A percentile compares a stretch with the other conserved stretches of the same genome.
Conservation (phyloP, 2,888 invertebrate genomes). For the Baronia brevicornis region DNA sequence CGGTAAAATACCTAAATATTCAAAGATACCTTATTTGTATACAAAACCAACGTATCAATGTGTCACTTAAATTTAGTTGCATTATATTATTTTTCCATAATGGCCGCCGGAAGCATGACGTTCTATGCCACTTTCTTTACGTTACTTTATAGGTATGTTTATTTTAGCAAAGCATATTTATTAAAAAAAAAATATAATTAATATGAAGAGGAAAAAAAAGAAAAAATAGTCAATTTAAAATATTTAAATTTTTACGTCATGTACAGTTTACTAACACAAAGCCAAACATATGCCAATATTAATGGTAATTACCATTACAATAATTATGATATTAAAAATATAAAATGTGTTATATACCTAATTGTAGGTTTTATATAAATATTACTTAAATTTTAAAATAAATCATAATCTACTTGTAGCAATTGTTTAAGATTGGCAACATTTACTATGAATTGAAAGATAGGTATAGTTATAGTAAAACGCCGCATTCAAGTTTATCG, state of each 20-base stretch:
- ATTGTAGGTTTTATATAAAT: too few species aligned
- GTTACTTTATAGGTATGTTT: constrained; percentile 12
- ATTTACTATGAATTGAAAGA: too few species aligned
- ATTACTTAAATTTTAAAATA: too few species aligned
- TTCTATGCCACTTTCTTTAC: constrained; percentile 34
- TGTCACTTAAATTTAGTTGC: constrained; percentile 39
- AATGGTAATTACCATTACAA: neutral
- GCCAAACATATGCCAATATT: neutral
- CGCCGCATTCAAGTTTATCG: too few species aligned
- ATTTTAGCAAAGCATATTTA: constrained; percentile 1
- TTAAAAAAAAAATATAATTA: neutral
- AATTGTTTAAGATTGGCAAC: too few species aligned
- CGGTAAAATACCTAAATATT: constrained; percentile 22
- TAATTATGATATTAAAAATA: too few species aligned
- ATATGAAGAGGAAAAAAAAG: too few species aligned
- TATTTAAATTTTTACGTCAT: neutral
- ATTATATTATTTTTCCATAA: constrained; percentile 44
- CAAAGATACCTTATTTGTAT: constrained; percentile 23
- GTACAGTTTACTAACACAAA: neutral
- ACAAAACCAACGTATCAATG: constrained; percentile 25
- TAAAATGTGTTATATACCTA: too few species aligned
- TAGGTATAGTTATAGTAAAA: too few species aligned
- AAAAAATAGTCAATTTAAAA: too few species aligned
- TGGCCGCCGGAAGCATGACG: constrained; percentile 63
- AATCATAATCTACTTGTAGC: too few species aligned